Conservation (phyloP, 1,140 invertebrate genomes). For the Anastrepha ludens region DNA sequence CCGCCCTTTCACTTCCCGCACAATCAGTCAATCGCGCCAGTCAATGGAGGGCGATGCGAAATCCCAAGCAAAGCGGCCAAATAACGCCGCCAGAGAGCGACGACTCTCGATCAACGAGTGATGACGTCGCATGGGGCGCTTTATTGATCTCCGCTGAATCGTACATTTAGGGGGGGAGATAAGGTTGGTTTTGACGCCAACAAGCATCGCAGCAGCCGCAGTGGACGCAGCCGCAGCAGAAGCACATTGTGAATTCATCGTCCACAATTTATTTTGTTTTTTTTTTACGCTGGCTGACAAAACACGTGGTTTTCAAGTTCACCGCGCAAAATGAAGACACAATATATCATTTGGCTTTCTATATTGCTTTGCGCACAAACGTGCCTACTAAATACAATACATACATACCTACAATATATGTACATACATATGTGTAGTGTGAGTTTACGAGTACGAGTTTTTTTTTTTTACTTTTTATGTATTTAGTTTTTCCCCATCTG, state of each 20-base stretch:
- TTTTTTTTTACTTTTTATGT: background rate
- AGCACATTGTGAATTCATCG: conserved; percentile 4
- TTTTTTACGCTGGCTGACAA: conserved; percentile 1
- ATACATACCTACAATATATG: no score
- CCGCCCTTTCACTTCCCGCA: background rate
- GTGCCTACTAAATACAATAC: no score
- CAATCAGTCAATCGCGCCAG: background rate
- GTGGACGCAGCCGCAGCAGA: background rate
- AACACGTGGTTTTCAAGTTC: conserved; percentile 56
- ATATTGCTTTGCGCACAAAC: background rate
- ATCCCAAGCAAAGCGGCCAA: background rate
- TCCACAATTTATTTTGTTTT: conserved; percentile 50
- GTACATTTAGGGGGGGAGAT: background rate
- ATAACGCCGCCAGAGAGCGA: background rate
- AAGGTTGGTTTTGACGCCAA: background rate
- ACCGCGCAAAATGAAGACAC: conserved; percentile 24
- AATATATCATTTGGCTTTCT: conserved; percentile 5
- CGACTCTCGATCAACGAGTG: background rate
- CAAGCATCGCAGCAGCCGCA: conserved; percentile 14
- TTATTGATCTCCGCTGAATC: background rate
- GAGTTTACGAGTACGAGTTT: no score
- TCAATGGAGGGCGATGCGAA: conserved; percentile 5
- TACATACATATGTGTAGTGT: no score
- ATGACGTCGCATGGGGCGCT: background rate
- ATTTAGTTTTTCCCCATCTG: background rate